phyloP scores from a whole-genome alignment of 2,888 invertebrate genomes.

The Polia nebulosa region DNA sequence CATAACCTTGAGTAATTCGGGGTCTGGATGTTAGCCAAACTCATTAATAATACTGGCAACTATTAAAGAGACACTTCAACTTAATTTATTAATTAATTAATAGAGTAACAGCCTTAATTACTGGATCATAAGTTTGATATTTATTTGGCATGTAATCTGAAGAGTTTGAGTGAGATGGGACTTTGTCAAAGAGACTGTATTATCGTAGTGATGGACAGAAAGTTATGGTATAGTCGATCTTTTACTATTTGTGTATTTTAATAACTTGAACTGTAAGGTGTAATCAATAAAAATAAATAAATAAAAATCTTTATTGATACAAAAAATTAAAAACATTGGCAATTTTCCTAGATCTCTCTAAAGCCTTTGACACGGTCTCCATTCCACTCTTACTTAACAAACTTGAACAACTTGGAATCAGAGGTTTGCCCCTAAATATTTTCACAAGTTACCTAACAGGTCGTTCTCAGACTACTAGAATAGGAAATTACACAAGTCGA shows the following conservation, averaged over 20 bases:
- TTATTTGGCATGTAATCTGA: slow-evolving; percentile 56
- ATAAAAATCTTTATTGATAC: no score
- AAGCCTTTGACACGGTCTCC: no score
- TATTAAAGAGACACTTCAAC: slow-evolving; percentile 71
- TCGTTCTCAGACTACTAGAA: no score
- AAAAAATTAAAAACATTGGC: no score
- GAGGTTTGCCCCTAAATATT: no score
- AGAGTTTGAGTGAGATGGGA: slow-evolving; percentile 13
- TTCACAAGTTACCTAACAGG: no score
- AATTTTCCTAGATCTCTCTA: no score
- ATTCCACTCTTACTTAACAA: no score
- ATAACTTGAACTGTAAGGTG: background rate
- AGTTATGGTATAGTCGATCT: background rate
- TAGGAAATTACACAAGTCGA: no score
- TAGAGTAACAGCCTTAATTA: slow-evolving; percentile 62
- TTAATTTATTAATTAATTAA: slow-evolving; percentile 69
- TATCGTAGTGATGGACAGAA: slow-evolving; percentile 15
- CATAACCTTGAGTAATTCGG: slow-evolving; percentile 67
- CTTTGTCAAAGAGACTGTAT: slow-evolving; percentile 6
- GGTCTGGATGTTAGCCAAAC: slow-evolving; percentile 70
- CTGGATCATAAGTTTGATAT: slow-evolving; percentile 59
- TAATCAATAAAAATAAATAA: no score
- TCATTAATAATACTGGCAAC: slow-evolving; percentile 69
- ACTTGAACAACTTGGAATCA: no score
- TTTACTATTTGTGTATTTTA: background rate